These are phyloP conservation scores for Hydropotes inermis DNA, from an alignment of 2,113 vertebrate genomes.

Conservation along the genomic window DNA sequence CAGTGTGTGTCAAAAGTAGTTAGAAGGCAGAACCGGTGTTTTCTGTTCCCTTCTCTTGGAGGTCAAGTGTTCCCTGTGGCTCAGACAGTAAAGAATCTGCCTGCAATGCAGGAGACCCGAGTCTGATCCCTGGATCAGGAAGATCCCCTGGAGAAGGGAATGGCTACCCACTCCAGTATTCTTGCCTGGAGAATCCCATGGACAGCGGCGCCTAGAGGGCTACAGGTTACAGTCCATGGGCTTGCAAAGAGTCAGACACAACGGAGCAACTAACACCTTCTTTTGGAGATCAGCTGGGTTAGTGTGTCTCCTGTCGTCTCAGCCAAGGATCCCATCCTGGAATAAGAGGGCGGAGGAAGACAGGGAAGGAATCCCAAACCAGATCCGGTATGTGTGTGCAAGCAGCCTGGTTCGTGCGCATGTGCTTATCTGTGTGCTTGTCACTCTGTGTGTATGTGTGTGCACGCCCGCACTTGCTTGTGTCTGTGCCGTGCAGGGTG, in stretches of 20 bases:
- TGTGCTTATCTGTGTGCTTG: neutral
- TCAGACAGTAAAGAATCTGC: neutral
- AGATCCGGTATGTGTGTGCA: accelerated
- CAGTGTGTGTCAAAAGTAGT: neutral
- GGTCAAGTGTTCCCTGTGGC: neutral
- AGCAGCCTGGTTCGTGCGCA: neutral
- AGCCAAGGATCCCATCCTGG: neutral
- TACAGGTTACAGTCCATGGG: neutral
- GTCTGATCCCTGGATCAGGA: neutral
- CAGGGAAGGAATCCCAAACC: neutral
- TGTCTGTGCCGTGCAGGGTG: neutral
- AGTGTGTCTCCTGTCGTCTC: neutral
- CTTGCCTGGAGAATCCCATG: neutral
- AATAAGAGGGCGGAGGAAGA: neutral
- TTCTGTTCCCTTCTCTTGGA: neutral
- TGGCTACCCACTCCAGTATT: neutral
- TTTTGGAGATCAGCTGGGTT: neutral
- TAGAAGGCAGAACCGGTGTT: neutral
- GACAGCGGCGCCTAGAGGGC: neutral
- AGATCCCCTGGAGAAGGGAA: neutral
- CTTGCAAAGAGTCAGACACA: neutral
- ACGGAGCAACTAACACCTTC: neutral
- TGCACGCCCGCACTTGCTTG: accelerated
- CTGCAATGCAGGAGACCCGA: neutral
- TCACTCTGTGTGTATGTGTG: neutral